Evolutionary conservation across 2,797 vertebrate genomes (phyloP).

Genomic region (Scleropages formosus): DNA sequence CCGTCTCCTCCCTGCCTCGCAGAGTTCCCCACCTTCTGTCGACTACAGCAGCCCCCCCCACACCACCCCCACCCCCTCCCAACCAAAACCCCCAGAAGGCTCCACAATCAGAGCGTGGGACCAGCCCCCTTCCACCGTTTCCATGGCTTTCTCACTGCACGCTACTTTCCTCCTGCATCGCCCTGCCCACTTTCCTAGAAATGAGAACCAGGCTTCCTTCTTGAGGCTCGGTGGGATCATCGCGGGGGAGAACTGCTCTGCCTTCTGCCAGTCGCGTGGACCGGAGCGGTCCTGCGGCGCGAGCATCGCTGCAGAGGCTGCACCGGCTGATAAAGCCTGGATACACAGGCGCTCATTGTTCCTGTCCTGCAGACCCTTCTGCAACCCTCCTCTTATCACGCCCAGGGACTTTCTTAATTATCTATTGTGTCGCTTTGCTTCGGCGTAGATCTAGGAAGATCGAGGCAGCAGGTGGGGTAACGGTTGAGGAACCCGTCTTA

Average conservation of each 20-base stretch:
- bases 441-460: too few species aligned
- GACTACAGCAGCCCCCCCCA: neutral
- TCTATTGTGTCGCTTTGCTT: too few species aligned
- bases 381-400: constrained; percentile 36
- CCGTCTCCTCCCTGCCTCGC: constrained; percentile 6
- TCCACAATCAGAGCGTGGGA: constrained; percentile 49
- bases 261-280: constrained; percentile 1
- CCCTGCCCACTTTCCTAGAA: neutral
- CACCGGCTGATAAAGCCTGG: constrained; percentile 63
- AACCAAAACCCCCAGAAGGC: constrained; percentile 13
- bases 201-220: neutral
- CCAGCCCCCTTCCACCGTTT: constrained; percentile 65
- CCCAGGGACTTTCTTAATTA: too few species aligned
- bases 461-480: too few species aligned
- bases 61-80: constrained; percentile 9
- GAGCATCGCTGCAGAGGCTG: constrained; percentile 52
- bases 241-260: neutral
- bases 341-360: constrained; percentile 62
- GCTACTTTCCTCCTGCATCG: neutral
- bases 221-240: neutral
- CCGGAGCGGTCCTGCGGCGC: constrained; percentile 48
- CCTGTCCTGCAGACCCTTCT: constrained; percentile 27
- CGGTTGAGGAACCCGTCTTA: too few species aligned
- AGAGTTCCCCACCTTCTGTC: constrained; percentile 22
- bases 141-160: constrained; percentile 65